phyloP scores from a whole-genome alignment of 2,888 invertebrate species.

The Harmothoe impar region DNA sequence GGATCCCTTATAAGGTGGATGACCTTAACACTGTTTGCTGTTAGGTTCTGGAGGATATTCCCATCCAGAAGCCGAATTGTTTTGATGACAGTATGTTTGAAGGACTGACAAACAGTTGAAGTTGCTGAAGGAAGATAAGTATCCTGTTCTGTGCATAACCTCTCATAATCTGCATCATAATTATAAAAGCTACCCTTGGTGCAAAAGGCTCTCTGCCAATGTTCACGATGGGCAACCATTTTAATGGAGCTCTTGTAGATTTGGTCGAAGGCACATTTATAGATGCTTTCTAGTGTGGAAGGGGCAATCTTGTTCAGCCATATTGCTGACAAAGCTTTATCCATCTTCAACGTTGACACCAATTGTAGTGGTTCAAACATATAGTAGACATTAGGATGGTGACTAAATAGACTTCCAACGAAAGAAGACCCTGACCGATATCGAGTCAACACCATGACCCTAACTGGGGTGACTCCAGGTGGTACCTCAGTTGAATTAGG shows the following conservation, averaged over 20 bases:
- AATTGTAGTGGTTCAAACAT: constrained; percentile 36
- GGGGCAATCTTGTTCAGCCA: neutral
- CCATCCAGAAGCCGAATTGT: neutral
- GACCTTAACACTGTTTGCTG: neutral
- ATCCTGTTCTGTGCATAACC: neutral
- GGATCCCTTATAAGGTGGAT: constrained; percentile 41
- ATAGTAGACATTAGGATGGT: constrained; percentile 39
- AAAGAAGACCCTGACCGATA: constrained; percentile 55
- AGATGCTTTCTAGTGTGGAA: neutral
- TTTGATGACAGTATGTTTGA: constrained; percentile 13
- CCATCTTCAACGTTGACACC: neutral
- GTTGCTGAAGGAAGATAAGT: neutral
- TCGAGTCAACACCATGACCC: neutral
- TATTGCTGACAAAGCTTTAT: no score
- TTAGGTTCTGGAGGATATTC: neutral
- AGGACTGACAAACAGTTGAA: neutral
- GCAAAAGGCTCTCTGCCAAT: constrained; percentile 6
- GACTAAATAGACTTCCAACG: constrained; percentile 29
- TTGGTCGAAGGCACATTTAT: neutral
- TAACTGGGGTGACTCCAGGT: neutral
- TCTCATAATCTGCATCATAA: neutral
- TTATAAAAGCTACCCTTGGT: neutral
- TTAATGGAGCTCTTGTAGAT: neutral
- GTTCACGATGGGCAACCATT: neutral
- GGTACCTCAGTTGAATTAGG: no score